Conservation (phyloP, 2,797 vertebrate species). For the Podarcis siculus region DNA sequence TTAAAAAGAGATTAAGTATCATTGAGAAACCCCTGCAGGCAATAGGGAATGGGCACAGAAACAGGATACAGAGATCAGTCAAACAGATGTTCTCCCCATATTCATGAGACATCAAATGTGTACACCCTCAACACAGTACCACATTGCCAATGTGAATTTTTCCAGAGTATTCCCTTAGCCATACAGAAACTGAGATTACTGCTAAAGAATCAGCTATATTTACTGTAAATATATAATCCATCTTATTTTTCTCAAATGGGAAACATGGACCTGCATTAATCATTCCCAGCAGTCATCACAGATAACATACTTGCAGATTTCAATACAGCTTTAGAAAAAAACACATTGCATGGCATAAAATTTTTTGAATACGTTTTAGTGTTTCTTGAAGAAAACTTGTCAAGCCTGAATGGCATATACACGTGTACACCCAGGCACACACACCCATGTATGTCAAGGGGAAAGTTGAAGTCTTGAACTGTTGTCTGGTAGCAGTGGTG, state of each 20-base stretch:
- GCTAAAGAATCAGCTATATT: fast-evolving
- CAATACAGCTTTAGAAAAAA: too few species aligned
- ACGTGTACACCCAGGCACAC: too few species aligned
- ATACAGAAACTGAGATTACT: fast-evolving
- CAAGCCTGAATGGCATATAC: neutral
- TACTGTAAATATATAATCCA: fast-evolving
- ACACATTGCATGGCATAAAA: too few species aligned
- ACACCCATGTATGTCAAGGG: neutral
- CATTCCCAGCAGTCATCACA: neutral
- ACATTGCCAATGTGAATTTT: neutral
- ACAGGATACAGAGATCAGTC: neutral
- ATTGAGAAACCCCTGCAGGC: neutral
- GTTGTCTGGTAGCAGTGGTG: neutral
- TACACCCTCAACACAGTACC: neutral
- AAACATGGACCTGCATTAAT: neutral
- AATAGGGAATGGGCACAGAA: neutral
- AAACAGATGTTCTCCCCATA: constrained; percentile 1
- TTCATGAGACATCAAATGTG: fast-evolving
- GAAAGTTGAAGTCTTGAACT: neutral
- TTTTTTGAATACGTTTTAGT: neutral
- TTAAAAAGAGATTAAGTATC: neutral
- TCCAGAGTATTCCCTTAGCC: neutral
- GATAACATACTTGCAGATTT: neutral
- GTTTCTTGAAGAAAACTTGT: neutral
- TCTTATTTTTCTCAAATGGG: neutral